Percentiles rank a stretch among this genome's conserved stretches.
Evolutionary conservation across 2,888 invertebrate genomes (phyloP).

Genomic region (Thyatira batis): DNA sequence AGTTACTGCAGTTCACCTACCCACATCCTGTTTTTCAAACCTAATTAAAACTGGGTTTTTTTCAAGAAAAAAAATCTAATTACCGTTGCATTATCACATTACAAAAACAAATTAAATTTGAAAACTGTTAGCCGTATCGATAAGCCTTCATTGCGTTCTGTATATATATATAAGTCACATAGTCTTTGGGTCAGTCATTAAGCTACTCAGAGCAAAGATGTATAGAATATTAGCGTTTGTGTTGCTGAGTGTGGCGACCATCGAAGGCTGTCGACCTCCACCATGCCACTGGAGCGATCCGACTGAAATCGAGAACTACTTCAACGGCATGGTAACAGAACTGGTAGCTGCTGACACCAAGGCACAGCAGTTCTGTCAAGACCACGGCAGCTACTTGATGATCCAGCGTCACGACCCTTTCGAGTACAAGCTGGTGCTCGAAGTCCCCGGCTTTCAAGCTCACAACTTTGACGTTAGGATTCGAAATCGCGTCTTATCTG

Average conservation of each 20-base stretch:
- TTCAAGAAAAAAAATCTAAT: neutral
- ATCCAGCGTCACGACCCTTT: conserved; percentile 2
- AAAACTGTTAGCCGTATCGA: neutral
- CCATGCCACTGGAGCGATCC: conserved; percentile 1
- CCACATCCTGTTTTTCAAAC: neutral
- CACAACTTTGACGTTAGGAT: conserved; percentile 6
- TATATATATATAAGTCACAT: neutral
- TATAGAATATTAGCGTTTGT: neutral
- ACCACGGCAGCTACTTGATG: conserved; percentile 2
- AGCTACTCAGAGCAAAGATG: neutral
- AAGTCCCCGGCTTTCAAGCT: neutral
- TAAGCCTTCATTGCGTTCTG: neutral
- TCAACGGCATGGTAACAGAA: conserved; percentile 11
- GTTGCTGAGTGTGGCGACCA: neutral
- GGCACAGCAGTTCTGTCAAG: conserved; percentile 9
- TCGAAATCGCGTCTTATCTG: conserved; percentile 6
- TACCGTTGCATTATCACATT: neutral
- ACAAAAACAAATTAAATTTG: neutral
- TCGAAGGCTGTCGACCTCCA: neutral
- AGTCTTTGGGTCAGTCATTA: neutral
- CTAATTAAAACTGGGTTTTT: neutral
- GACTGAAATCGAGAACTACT: conserved; percentile 8
- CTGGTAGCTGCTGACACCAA: conserved; percentile 13
- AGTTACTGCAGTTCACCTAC: neutral
- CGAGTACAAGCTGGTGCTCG: neutral